Evolutionary conservation across 2,888 invertebrate genomes (phyloP).

Genomic region (Agriopis leucophaearia): DNA sequence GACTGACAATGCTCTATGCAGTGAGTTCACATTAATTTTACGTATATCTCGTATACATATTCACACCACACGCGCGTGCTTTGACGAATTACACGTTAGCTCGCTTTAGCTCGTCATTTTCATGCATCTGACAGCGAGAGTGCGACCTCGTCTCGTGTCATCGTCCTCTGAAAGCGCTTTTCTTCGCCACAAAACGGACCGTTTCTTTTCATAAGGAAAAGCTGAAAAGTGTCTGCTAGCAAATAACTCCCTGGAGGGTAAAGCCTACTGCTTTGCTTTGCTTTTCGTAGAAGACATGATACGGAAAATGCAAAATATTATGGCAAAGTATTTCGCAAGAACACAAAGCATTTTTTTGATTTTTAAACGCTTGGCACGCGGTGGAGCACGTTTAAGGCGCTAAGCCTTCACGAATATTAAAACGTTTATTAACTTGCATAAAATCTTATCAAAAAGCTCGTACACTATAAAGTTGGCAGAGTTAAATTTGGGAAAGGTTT

Average conservation of each 20-base stretch:
- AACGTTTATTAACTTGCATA: constrained; percentile 33
- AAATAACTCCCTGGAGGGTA: constrained; percentile 85
- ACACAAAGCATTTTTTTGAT: constrained; percentile 52
- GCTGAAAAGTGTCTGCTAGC: constrained; percentile 86
- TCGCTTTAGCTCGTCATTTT: constrained; percentile 80
- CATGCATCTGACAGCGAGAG: constrained; percentile 80
- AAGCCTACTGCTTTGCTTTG: constrained; percentile 84
- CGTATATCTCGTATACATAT: too few species aligned
- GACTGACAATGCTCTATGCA: constrained; percentile 26
- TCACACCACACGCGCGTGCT: constrained; percentile 51
- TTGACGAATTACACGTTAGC: constrained; percentile 82
- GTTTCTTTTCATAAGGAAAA: constrained; percentile 86
- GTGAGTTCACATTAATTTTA: constrained; percentile 16
- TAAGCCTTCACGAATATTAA: constrained; percentile 29
- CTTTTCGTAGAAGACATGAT: constrained; percentile 71
- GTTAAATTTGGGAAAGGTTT: constrained; percentile 18
- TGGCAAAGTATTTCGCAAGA: constrained; percentile 59
- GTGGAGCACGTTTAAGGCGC: constrained; percentile 35
- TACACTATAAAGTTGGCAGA: constrained; percentile 25
- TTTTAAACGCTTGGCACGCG: constrained; percentile 37
- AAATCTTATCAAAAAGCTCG: constrained; percentile 31
- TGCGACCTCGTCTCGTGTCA: constrained; percentile 85
- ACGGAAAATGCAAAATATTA: constrained; percentile 73
- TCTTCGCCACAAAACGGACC: constrained; percentile 85
- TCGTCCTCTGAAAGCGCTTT: constrained; percentile 86